Conservation (phyloP, 2,797 vertebrate species). For the Acanthurus lineatus region DNA sequence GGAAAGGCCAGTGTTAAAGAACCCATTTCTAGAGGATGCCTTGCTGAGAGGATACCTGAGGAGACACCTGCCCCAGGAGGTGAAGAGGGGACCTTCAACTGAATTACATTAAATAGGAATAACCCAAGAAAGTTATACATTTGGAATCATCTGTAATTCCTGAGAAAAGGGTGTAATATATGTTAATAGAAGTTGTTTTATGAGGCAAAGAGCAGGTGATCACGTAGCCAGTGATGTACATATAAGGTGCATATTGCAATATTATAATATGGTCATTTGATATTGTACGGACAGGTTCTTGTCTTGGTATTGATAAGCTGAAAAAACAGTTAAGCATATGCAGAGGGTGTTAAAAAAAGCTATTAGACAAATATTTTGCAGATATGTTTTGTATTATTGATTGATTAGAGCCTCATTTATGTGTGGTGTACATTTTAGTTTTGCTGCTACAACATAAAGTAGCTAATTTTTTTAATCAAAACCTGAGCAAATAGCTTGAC, state of each 20-base stretch:
- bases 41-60: conserved; percentile 86
- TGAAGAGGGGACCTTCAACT: conserved; percentile 54
- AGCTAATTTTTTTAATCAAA: not conserved
- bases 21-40: conserved; percentile 86
- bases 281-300: too few relatives aligned
- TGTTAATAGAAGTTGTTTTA: too few relatives aligned
- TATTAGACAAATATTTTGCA: not conserved
- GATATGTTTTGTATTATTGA: not conserved
- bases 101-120: not conserved
- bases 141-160: too few relatives aligned
- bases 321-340: not conserved
- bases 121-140: not conserved
- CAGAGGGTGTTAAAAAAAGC: not conserved
- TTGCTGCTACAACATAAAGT: not conserved
- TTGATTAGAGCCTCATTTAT: not conserved
- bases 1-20: conserved; percentile 83
- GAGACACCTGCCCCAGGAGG: conserved; percentile 85
- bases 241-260: too few relatives aligned
- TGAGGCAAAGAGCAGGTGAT: too few relatives aligned
- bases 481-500: not conserved
- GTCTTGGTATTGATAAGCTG: not conserved
- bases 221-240: too few relatives aligned
- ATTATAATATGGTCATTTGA: too few relatives aligned
- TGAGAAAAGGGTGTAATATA: too few relatives aligned
- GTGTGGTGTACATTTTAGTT: not conserved